phyloP scores from a whole-genome alignment of 2,888 invertebrate genomes.

The Mesoligia furuncula region DNA sequence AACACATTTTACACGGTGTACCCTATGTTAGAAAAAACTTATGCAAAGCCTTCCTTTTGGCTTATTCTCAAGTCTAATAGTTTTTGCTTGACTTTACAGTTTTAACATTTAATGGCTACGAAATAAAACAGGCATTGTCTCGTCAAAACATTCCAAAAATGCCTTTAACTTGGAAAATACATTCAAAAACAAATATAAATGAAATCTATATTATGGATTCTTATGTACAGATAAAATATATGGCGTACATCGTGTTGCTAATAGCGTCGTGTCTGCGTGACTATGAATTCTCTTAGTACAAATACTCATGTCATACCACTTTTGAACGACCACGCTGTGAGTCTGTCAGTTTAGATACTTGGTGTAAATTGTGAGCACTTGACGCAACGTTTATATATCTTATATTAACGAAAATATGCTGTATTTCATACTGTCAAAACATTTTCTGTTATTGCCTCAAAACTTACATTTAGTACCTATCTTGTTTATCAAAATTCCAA shows the following conservation, averaged over 20 bases:
- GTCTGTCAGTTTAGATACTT: conserved; percentile 55
- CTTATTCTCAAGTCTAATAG: not conserved
- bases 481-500: conserved; percentile 13
- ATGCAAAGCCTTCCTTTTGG: not conserved
- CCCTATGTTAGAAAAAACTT: not conserved
- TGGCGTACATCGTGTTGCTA: conserved; percentile 39
- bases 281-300: conserved; percentile 60
- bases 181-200: not conserved
- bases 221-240: conserved; percentile 31
- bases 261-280: conserved; percentile 60
- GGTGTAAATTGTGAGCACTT: conserved; percentile 57
- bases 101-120: not conserved
- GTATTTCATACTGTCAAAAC: conserved; percentile 14
- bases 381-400: conserved; percentile 25
- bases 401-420: conserved; percentile 23
- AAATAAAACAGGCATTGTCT: not conserved
- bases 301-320: conserved; percentile 60
- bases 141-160: conserved; percentile 4
- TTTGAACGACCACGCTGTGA: conserved; percentile 44
- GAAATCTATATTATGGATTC: conserved; percentile 4
- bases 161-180: not conserved
- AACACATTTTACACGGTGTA: conserved; percentile 41
- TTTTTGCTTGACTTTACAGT: not conserved
- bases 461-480: not conserved
- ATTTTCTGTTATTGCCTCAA: conserved; percentile 20